Conservation (phyloP, 2,113 vertebrate genomes). For the Rafetus swinhoei region DNA sequence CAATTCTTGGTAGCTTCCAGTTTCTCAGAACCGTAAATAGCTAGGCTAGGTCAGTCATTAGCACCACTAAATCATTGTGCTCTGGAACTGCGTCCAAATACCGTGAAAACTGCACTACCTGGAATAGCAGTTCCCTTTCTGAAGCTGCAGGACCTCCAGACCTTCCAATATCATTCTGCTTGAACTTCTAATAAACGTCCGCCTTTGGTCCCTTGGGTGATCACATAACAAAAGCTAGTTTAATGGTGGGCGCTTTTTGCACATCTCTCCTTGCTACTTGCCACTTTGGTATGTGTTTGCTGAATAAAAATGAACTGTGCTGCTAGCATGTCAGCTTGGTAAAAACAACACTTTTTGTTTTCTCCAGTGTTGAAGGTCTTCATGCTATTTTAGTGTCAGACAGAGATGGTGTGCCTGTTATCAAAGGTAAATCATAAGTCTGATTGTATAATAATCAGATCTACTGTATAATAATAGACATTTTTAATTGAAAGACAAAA, state of each 20-base stretch:
- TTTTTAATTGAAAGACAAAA: not conserved
- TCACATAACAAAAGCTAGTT: not conserved
- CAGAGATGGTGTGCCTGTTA: conserved; percentile 94
- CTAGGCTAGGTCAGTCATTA: not conserved
- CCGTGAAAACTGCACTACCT: rapidly evolving
- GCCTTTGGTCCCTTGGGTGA: rapidly evolving
- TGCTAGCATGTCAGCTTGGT: not conserved
- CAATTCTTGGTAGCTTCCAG: rapidly evolving
- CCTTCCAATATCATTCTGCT: rapidly evolving
- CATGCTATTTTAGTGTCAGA: conserved; percentile 97
- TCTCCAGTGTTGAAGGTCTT: conserved; percentile 91
- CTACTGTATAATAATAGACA: not conserved
- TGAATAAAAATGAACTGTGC: not conserved
- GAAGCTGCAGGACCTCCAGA: rapidly evolving
- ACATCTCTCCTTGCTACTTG: rapidly evolving
- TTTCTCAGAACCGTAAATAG: rapidly evolving
- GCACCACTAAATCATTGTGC: rapidly evolving
- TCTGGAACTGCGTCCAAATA: rapidly evolving
- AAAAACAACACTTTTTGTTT: not conserved
- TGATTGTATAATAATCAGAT: rapidly evolving
- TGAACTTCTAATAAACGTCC: not conserved
- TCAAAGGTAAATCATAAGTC: conserved; percentile 88
- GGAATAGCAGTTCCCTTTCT: rapidly evolving
- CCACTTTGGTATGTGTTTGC: rapidly evolving
- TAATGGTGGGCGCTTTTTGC: not conserved